These are phyloP conservation scores for Hyperoplus lanceolatus DNA, from an alignment of 2,797 vertebrate species.

Conservation along the genomic window DNA sequence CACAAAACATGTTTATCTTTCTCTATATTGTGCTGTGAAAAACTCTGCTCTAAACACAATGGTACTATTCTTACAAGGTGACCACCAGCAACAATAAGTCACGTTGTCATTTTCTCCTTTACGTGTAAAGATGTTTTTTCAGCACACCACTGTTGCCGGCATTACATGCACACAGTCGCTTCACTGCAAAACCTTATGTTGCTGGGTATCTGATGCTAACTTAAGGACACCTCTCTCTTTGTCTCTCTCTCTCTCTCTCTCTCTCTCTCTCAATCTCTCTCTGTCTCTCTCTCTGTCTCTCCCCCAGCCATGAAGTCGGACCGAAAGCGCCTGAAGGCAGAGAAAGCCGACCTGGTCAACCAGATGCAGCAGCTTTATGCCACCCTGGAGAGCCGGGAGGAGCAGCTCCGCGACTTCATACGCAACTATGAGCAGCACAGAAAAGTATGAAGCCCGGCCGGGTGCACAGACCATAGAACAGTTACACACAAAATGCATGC, in stretches of 20 bases:
- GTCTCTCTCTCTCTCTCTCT: neutral
- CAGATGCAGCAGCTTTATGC: conserved; percentile 99
- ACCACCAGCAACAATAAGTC: neutral
- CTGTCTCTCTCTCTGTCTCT: conserved; percentile 11
- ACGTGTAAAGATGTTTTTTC: neutral
- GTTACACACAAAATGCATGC: neutral
- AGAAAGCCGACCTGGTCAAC: conserved; percentile 96
- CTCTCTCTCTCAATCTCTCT: conserved; percentile 8
- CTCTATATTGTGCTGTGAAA: neutral
- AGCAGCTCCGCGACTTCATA: conserved; percentile 97
- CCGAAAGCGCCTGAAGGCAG: conserved; percentile 94
- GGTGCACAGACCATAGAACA: neutral
- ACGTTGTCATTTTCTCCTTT: neutral
- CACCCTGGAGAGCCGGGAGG: conserved; percentile 96
- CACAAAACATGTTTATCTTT: no score
- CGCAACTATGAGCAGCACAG: conserved; percentile 98
- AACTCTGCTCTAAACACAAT: neutral
- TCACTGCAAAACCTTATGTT: neutral
- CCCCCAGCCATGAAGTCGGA: conserved; percentile 96
- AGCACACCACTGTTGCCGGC: neutral
- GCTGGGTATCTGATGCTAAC: neutral
- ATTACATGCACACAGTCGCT: neutral
- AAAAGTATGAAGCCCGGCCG: conserved; percentile 85
- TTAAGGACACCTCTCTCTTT: neutral
- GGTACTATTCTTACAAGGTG: neutral